Evolutionary conservation across 2,888 invertebrate species (phyloP).

Genomic region (Nemapogon koenigi): DNA sequence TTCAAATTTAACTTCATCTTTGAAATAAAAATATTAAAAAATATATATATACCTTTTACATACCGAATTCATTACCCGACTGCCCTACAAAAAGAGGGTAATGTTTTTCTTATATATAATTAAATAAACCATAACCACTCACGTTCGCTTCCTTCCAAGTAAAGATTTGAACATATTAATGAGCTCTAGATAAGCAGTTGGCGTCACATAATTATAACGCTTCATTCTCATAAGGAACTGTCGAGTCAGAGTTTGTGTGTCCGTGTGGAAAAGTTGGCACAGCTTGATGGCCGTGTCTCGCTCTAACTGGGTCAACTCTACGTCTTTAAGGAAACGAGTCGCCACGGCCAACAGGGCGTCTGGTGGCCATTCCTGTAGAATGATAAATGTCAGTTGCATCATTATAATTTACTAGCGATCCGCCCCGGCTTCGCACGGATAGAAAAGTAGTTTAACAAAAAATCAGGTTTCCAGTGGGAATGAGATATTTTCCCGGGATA

Average conservation of each 20-base stretch:
- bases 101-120: too few relatives aligned
- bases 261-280: conserved; percentile 89
- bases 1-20: too few relatives aligned
- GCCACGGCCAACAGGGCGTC: conserved; percentile 92
- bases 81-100: too few relatives aligned
- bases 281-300: conserved; percentile 81
- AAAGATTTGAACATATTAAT: conserved; percentile 89
- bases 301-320: conserved; percentile 79
- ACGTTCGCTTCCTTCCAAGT: conserved; percentile 76
- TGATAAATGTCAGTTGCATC: too few relatives aligned
- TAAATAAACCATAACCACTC: conserved; percentile 37
- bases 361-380: conserved; percentile 83
- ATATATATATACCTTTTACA: too few relatives aligned
- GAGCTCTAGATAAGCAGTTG: conserved; percentile 90
- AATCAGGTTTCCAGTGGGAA: too few relatives aligned
- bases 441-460: too few relatives aligned
- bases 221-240: conserved; percentile 72
- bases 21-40: too few relatives aligned
- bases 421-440: too few relatives aligned
- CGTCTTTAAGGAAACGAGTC: conserved; percentile 78
- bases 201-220: conserved; percentile 88
- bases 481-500: too few relatives aligned
- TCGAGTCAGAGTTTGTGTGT: conserved; percentile 75
- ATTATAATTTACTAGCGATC: too few relatives aligned
- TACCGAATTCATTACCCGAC: too few relatives aligned